phyloP scores from a whole-genome alignment of 1,140 invertebrate genomes.

The Sitodiplosis mosellana region DNA sequence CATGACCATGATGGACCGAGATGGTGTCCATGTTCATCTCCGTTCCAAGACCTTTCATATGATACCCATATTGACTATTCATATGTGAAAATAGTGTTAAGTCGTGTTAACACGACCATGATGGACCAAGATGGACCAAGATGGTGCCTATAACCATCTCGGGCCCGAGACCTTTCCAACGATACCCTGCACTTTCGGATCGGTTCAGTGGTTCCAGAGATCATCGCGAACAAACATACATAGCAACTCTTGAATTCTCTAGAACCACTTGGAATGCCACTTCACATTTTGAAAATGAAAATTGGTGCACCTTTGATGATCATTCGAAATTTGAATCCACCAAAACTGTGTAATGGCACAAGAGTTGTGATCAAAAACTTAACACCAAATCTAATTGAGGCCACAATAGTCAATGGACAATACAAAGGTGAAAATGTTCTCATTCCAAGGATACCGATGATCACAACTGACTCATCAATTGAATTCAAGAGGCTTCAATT shows the following conservation, averaged over 20 bases:
- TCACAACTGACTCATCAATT: conserved; percentile 25
- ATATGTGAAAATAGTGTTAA: too few species aligned
- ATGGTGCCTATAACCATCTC: too few species aligned
- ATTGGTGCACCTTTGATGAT: conserved; percentile 19
- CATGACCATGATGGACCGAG: too few species aligned
- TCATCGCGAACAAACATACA: too few species aligned
- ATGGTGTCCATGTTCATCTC: too few species aligned
- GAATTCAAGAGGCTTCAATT: conserved; percentile 27
- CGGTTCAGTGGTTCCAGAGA: too few species aligned
- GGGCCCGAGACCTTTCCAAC: too few species aligned
- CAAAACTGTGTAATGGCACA: conserved; percentile 28
- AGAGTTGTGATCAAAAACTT: conserved; percentile 22
- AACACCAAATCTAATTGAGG: conserved; percentile 25
- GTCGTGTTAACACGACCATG: too few species aligned
- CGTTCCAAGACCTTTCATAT: too few species aligned
- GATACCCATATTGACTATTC: too few species aligned
- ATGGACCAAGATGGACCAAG: too few species aligned
- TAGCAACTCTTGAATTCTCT: conserved; percentile 26
- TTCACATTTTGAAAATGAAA: conserved; percentile 24
- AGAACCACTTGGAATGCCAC: conserved; percentile 21
- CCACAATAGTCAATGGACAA: conserved; percentile 24
- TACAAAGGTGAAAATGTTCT: conserved; percentile 27
- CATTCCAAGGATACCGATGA: conserved; percentile 25
- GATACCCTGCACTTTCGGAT: too few species aligned
- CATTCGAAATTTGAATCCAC: conserved; percentile 26